Percentiles rank a stretch among this genome's conserved stretches.
Evolutionary conservation across 2,888 invertebrate species (phyloP).

Genomic region (Hirtodrosophila duncani): DNA sequence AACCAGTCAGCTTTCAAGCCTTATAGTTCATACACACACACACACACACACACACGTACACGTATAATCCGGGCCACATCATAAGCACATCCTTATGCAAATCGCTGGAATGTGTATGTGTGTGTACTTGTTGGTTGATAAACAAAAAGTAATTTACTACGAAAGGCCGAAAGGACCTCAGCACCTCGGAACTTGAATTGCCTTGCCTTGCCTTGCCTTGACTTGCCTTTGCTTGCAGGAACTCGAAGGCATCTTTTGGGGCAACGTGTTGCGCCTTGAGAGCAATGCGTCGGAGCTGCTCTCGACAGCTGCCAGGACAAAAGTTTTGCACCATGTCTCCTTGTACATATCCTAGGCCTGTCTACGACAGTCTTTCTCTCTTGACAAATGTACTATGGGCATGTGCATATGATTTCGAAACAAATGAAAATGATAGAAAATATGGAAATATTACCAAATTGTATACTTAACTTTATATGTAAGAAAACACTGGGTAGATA

Average conservation of each 20-base stretch:
- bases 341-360: constrained; percentile 25
- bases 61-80: constrained; percentile 63
- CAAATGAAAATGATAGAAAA: too few species aligned
- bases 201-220: too few species aligned
- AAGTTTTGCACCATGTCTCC: not conserved
- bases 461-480: too few species aligned
- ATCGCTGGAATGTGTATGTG: constrained; percentile 41
- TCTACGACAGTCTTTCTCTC: constrained; percentile 48
- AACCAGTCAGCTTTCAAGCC: constrained; percentile 4
- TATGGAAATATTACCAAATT: too few species aligned
- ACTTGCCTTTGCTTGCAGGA: not conserved
- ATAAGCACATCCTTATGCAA: constrained; percentile 68
- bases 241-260: constrained; percentile 56
- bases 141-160: constrained; percentile 70
- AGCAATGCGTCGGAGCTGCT: constrained; percentile 28
- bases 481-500: too few species aligned
- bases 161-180: constrained; percentile 39
- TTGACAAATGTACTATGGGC: too few species aligned
- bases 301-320: constrained; percentile 49
- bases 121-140: constrained; percentile 51
- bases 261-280: constrained; percentile 67
- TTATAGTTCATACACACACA: constrained; percentile 58
- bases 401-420: too few species aligned
- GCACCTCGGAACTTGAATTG: too few species aligned
- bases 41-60: too few species aligned